These are phyloP conservation scores for Diarsia rubi DNA, from an alignment of 2,888 invertebrate genomes.

Conservation along the genomic window DNA sequence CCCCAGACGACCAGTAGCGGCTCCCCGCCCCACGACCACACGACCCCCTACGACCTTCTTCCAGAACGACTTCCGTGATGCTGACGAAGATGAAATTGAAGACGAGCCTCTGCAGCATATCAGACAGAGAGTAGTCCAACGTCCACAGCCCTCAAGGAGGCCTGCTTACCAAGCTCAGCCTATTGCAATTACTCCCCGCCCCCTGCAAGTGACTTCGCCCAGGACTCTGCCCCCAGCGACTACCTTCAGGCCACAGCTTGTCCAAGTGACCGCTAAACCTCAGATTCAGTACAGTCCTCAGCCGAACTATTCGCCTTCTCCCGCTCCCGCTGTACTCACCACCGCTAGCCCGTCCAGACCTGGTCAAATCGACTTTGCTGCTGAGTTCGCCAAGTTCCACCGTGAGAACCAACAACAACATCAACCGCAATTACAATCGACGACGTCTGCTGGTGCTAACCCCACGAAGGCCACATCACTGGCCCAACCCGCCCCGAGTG, in stretches of 20 bases:
- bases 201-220: conserved; percentile 87
- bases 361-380: conserved; percentile 92
- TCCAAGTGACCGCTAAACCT: conserved; percentile 91
- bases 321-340: conserved; percentile 78
- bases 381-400: conserved; percentile 94
- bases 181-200: conserved; percentile 92
- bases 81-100: conserved; percentile 91
- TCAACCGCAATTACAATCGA: conserved; percentile 78
- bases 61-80: conserved; percentile 93
- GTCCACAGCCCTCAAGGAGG: conserved; percentile 83
- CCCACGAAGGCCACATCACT: conserved; percentile 81
- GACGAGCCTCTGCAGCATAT: conserved; percentile 89
- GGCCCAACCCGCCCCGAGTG: conserved; percentile 82
- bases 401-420: conserved; percentile 92
- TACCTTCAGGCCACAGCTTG: conserved; percentile 92
- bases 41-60: conserved; percentile 92
- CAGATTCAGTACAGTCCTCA: conserved; percentile 87
- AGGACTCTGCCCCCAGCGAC: conserved; percentile 92
- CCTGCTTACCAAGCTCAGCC: conserved; percentile 88
- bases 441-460: conserved; percentile 79
- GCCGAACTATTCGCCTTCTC: conserved; percentile 84
- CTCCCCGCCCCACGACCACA: conserved; percentile 85
- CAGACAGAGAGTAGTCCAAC: conserved; percentile 88
- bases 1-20: conserved; percentile 84
- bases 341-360: conserved; percentile 73